Evolutionary conservation across 2,113 vertebrate genomes (phyloP).

Genomic region (Empidonax traillii): DNA sequence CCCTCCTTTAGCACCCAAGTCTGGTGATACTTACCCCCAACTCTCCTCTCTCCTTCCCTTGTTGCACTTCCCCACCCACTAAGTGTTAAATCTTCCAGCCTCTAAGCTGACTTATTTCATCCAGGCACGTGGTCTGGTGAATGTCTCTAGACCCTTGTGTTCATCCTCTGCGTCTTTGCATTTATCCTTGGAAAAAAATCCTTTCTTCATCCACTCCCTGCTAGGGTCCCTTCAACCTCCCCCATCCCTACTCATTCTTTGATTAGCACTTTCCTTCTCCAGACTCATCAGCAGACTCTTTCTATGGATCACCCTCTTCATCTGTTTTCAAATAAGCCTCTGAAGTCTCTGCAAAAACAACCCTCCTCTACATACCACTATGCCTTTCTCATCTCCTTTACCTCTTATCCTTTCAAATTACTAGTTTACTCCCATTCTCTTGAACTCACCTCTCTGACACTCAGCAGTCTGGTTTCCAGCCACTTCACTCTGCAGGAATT

Average conservation of each 20-base stretch:
- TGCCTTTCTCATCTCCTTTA: slow-evolving; percentile 51
- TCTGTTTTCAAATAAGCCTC: slow-evolving; percentile 59
- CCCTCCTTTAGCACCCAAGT: background rate
- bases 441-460: slow-evolving; percentile 61
- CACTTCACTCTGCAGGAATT: slow-evolving; percentile 64
- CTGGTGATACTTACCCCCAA: background rate
- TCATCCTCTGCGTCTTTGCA: background rate
- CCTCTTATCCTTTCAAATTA: slow-evolving; percentile 62
- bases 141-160: background rate
- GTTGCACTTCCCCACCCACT: background rate
- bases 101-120: background rate
- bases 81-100: background rate
- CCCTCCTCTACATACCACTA: slow-evolving; percentile 52
- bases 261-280: slow-evolving; percentile 11
- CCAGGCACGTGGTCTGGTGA: background rate
- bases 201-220: background rate
- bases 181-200: background rate
- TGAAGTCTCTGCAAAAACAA: slow-evolving; percentile 52
- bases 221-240: background rate
- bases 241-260: background rate
- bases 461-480: slow-evolving; percentile 63
- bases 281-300: background rate
- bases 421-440: slow-evolving; percentile 61
- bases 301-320: background rate
- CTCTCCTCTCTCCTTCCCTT: background rate